A percentile compares a stretch with the other conserved stretches of the same genome.
These are phyloP conservation scores for Lutraria lutraria DNA, from an alignment of 2,888 invertebrate species.

Conservation along the genomic window DNA sequence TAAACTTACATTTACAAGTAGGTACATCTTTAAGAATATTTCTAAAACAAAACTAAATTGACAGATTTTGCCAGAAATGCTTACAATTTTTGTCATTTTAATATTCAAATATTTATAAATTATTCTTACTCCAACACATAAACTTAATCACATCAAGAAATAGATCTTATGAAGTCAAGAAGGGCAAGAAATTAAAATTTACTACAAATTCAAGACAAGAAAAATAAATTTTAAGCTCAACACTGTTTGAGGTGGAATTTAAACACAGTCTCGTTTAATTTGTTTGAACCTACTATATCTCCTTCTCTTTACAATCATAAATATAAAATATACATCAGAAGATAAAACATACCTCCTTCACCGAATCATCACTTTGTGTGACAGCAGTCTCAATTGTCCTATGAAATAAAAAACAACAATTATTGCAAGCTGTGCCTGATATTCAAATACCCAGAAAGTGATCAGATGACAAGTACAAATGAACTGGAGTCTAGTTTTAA, in stretches of 20 bases:
- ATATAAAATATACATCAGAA: not conserved
- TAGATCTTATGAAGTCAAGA: not conserved
- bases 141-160: not conserved
- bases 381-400: not conserved
- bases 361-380: not conserved
- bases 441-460: too few species aligned
- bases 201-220: not conserved
- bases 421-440: too few species aligned
- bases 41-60: too few species aligned
- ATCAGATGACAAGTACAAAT: too few species aligned
- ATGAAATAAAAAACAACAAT: not conserved
- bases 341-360: not conserved
- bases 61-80: too few species aligned
- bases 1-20: not conserved
- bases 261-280: too few species aligned
- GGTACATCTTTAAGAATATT: too few species aligned
- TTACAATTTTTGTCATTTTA: too few species aligned
- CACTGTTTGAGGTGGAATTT: too few species aligned
- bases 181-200: not conserved
- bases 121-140: not conserved
- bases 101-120: not conserved
- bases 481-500: too few species aligned
- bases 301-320: not conserved
- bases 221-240: too few species aligned
- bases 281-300: not conserved